Base-by-base conservation (phyloP, 2,888 invertebrate species). In the Apoda limacodes region DNA sequence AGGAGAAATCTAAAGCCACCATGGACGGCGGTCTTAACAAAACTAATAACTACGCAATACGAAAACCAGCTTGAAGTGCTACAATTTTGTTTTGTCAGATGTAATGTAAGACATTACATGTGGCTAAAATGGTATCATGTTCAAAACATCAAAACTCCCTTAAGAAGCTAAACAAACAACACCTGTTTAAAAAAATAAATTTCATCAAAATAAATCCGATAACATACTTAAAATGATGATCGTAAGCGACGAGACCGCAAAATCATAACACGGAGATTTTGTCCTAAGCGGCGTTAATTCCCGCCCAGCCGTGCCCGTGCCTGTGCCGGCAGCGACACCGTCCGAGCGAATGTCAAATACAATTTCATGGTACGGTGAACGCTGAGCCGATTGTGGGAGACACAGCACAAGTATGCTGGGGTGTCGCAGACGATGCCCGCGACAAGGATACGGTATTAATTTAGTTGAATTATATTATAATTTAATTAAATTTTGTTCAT, bases 361-460 rank as follows among this genome's bases (percentile, higher is more conserved):
- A 81, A 81, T 81, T 81, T 80, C 75, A 70, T 76, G 78, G 56
- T 54, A 61, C 60, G 62, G 39, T 65, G 74, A 50, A 48, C 67
- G 43, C 78, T 80, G 78, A 81, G 81, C 81, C 81, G 81, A 80
- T 80, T 81, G 76, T 46, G 68, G 59, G 60, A 64, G 71, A 68
- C 70, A 59, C 52, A 66, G 63, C 60, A 68, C 72, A 70, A 74
- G 67, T 69, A 71, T 70, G 70, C 61, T 45, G 48, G 35, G 50
- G 43, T 12, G 25, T 21, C n/a, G 21, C 9, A 11, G 2, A n/a
- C 7, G 42, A 47, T 35, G 32, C 21, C 2, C 1, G 14, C 30
- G 34, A 3, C 1, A 3, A 41, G 40, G 61, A 65, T 50, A 32
- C 30, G 65, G 56, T 37, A 54, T 33, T 39, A 35, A 32, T 13